phyloP scores from a whole-genome alignment of 2,113 vertebrate species.

The Poeciliopsis occidentalis region DNA sequence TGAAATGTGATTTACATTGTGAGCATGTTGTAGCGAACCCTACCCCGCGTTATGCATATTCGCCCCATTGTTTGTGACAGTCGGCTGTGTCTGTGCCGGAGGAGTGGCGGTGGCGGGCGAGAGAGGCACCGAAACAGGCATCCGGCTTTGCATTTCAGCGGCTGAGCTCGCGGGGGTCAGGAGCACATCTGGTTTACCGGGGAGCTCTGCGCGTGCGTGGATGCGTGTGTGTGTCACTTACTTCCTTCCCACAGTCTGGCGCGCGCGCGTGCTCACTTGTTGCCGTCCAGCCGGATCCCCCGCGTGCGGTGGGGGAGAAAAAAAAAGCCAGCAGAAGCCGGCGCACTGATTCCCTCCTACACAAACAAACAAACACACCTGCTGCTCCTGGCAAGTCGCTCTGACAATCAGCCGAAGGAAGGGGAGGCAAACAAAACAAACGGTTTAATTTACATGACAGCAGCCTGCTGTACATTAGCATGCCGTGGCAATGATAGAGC shows the following conservation, averaged over 20 bases:
- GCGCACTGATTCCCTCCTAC: slow-evolving; percentile 71
- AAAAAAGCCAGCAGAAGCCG: slow-evolving; percentile 39
- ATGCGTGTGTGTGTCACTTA: slow-evolving; percentile 51
- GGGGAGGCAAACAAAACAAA: slow-evolving; percentile 76
- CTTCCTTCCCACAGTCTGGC: slow-evolving; percentile 21
- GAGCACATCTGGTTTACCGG: slow-evolving; percentile 77
- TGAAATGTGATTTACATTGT: slow-evolving; percentile 80
- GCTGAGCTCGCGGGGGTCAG: slow-evolving; percentile 71
- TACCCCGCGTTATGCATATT: slow-evolving; percentile 74
- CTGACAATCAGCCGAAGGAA: slow-evolving; percentile 74
- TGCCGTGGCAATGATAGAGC: slow-evolving; percentile 67
- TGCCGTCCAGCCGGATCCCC: slow-evolving; percentile 58
- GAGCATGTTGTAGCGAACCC: slow-evolving; percentile 78
- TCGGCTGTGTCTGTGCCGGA: slow-evolving; percentile 69
- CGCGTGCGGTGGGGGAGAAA: slow-evolving; percentile 4
- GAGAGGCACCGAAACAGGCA: slow-evolving; percentile 60
- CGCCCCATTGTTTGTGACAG: slow-evolving; percentile 80
- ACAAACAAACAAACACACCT: slow-evolving; percentile 79
- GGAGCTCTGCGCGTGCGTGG: slow-evolving; percentile 39
- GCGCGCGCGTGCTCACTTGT: slow-evolving; percentile 65
- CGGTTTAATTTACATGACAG: slow-evolving; percentile 79
- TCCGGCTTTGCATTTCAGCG: slow-evolving; percentile 77
- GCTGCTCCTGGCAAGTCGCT: slow-evolving; percentile 73
- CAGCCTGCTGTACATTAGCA: slow-evolving; percentile 73
- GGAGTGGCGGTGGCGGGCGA: slow-evolving; percentile 17